Conservation (phyloP, 2,113 vertebrate species). For the Typhlomys cinereus region DNA sequence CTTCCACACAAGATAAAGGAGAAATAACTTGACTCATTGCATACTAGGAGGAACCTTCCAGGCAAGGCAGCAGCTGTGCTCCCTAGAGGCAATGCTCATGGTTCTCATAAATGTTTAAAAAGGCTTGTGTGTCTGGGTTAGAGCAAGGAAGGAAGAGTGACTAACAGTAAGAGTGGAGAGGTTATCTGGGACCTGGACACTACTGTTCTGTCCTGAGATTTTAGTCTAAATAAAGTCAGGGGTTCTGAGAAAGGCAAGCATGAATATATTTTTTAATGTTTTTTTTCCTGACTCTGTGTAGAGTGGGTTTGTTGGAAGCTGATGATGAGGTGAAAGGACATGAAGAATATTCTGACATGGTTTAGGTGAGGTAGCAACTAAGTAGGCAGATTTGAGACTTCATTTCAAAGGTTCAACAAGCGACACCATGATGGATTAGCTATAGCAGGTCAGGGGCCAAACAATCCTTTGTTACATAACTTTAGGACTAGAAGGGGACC, state of each 20-base stretch:
- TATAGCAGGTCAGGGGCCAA: neutral
- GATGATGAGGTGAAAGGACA: neutral
- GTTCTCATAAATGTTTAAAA: neutral
- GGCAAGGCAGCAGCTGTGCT: neutral
- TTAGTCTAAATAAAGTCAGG: neutral
- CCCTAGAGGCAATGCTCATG: neutral
- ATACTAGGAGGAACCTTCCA: neutral
- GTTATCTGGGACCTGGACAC: neutral
- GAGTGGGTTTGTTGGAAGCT: neutral
- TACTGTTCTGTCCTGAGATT: neutral
- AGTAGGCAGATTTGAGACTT: neutral
- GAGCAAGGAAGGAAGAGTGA: neutral
- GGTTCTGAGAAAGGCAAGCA: neutral
- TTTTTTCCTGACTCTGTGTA: neutral
- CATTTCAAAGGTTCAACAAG: slow-evolving; percentile 1
- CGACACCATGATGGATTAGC: neutral
- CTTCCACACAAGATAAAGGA: neutral
- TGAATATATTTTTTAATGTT: neutral
- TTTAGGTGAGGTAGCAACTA: neutral
- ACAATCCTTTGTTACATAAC: neutral
- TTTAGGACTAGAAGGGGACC: neutral
- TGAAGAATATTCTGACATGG: neutral
- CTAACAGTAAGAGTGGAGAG: neutral
- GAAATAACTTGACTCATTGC: neutral
- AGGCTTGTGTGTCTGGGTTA: neutral